phyloP scores from a whole-genome alignment of 2,113 vertebrate genomes.

The Camelus bactrianus region DNA sequence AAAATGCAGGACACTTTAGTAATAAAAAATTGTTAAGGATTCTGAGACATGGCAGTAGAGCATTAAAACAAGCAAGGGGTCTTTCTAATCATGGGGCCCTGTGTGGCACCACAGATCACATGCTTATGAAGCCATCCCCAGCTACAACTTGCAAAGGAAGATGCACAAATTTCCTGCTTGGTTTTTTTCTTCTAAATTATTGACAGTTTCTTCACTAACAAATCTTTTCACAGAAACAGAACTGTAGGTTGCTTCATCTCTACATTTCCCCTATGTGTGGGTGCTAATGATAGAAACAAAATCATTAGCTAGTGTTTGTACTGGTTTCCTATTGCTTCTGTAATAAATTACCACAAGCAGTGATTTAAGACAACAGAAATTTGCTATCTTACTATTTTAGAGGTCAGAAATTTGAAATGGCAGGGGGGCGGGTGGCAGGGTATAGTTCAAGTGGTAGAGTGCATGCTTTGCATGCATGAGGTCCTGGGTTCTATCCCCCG shows the following conservation, averaged over 20 bases:
- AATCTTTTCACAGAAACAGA: neutral
- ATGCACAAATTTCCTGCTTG: neutral
- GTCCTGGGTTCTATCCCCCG: too few relatives aligned
- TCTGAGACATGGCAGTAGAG: neutral
- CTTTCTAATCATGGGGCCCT: accelerated
- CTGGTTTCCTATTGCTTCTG: neutral
- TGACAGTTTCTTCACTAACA: neutral
- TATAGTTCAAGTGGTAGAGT: too few relatives aligned
- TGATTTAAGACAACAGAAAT: neutral
- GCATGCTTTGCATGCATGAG: too few relatives aligned
- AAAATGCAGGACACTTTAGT: neutral
- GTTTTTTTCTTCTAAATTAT: neutral
- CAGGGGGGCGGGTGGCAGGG: too few relatives aligned
- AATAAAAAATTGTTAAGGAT: neutral
- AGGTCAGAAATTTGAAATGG: neutral
- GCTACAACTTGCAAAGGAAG: neutral
- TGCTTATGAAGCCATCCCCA: neutral
- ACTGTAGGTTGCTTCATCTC: neutral
- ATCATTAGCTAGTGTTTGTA: neutral
- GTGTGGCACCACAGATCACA: too few relatives aligned
- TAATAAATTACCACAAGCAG: neutral
- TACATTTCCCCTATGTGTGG: neutral
- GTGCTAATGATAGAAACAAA: neutral
- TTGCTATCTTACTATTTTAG: neutral
- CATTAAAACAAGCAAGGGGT: neutral